Evolutionary conservation across 2,113 vertebrate genomes (phyloP).

Genomic region (Platysteira castanea): DNA sequence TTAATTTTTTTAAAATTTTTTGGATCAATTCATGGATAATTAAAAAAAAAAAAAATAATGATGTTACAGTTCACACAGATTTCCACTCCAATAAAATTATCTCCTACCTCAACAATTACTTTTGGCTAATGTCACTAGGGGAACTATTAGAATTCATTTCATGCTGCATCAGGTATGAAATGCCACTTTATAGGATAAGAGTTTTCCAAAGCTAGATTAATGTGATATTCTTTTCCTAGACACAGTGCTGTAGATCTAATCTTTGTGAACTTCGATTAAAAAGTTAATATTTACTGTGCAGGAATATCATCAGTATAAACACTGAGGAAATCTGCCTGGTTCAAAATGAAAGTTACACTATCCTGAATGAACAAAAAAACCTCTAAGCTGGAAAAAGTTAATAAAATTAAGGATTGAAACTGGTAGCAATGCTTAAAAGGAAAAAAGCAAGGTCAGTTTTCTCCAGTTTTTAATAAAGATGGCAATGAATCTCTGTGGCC

Average conservation of each 20-base stretch:
- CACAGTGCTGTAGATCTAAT: not conserved
- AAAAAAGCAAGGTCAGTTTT: not conserved
- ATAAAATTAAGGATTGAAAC: not conserved
- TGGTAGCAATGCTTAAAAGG: not conserved
- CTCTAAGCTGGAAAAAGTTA: not conserved
- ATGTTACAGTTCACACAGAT: not conserved
- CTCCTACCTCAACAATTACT: not conserved
- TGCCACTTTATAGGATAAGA: not conserved
- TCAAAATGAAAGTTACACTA: not conserved
- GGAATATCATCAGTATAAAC: not conserved
- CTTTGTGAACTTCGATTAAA: not conserved
- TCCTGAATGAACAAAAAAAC: not conserved
- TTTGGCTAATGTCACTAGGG: not conserved
- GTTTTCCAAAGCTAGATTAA: not conserved
- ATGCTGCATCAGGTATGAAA: not conserved
- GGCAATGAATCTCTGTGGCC: not conserved
- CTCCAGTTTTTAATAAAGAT: not conserved
- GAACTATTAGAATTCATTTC: slow-evolving; percentile 17
- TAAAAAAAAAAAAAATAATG: not conserved
- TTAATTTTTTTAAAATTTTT: rapidly evolving
- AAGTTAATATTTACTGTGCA: not conserved
- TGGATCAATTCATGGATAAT: not conserved
- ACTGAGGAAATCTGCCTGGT: rapidly evolving
- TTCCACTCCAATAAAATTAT: not conserved
- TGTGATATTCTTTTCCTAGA: not conserved